Conservation (phyloP, 2,113 vertebrate species). For the Colistium nudipinnis region DNA sequence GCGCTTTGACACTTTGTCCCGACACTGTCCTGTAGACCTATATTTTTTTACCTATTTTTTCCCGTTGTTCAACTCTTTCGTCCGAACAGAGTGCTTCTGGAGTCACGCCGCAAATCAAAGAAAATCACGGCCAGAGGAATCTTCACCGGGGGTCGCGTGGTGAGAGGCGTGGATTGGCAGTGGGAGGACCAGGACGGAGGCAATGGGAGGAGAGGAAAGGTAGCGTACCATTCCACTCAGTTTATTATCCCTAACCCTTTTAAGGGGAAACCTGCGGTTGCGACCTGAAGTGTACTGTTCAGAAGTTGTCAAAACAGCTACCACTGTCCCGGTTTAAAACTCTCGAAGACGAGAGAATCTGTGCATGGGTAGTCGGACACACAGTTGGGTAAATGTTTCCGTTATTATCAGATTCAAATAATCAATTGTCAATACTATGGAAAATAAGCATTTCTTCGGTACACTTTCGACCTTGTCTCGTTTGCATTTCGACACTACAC, state of each 20-base stretch:
- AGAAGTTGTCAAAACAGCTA: too few species aligned
- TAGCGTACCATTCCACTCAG: constrained; percentile 41
- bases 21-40: background rate
- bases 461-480: too few species aligned
- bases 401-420: too few species aligned
- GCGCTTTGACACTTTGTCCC: background rate
- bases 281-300: background rate
- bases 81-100: constrained; percentile 89
- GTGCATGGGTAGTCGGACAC: too few species aligned
- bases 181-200: constrained; percentile 99
- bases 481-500: too few species aligned
- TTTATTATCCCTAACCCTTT: background rate
- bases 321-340: too few species aligned
- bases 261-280: background rate
- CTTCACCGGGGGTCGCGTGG: constrained; percentile 95
- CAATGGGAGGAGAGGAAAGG: constrained; percentile 98
- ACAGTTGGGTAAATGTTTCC: too few species aligned
- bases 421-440: too few species aligned
- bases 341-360: too few species aligned
- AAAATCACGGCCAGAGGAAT: constrained; percentile 99
- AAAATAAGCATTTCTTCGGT: too few species aligned
- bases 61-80: too few species aligned
- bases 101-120: constrained; percentile 98
- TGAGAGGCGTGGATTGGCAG: constrained; percentile 98
- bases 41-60: too few species aligned